Evolutionary conservation across 2,888 invertebrate genomes (phyloP).

Genomic region (Drosophila nr. perissopoda): DNA sequence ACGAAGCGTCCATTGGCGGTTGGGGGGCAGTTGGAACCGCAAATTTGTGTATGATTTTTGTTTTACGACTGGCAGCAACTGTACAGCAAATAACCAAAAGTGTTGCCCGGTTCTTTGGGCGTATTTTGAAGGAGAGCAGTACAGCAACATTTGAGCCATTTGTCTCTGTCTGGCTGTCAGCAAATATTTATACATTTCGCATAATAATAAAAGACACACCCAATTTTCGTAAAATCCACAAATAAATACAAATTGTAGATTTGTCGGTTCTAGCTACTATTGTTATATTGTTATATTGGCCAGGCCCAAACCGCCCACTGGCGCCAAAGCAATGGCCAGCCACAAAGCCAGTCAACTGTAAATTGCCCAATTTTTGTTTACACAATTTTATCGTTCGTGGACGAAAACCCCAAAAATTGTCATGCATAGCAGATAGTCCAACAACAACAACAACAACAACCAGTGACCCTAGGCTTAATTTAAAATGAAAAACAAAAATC

Average conservation of each 20-base stretch:
- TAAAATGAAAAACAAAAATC: constrained; percentile 43
- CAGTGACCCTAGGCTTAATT: constrained; percentile 57
- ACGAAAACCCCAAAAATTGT: constrained; percentile 50
- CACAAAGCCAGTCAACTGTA: constrained; percentile 81
- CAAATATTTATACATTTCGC: constrained; percentile 64
- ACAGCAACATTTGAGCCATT: constrained; percentile 8
- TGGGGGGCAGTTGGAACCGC: constrained; percentile 42
- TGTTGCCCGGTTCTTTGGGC: constrained; percentile 49
- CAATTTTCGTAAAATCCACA: constrained; percentile 73
- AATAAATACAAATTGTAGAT: constrained; percentile 73
- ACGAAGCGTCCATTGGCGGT: constrained; percentile 53
- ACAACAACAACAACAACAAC: constrained; percentile 27
- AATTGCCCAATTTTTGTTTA: constrained; percentile 79
- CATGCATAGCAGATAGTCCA: constrained; percentile 55
- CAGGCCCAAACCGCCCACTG: constrained; percentile 24
- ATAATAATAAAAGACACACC: constrained; percentile 76
- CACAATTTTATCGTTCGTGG: constrained; percentile 64
- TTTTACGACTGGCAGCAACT: constrained; percentile 36
- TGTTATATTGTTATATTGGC: constrained; percentile 27
- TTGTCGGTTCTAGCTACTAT: constrained; percentile 16
- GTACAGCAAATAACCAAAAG: constrained; percentile 37
- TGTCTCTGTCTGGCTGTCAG: constrained; percentile 21
- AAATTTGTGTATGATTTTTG: constrained; percentile 78
- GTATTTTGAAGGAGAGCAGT: constrained; percentile 20
- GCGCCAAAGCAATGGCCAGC: constrained; percentile 66